Evolutionary conservation across 2,113 vertebrate genomes (phyloP).

Genomic region (Triplophysa rosa): DNA sequence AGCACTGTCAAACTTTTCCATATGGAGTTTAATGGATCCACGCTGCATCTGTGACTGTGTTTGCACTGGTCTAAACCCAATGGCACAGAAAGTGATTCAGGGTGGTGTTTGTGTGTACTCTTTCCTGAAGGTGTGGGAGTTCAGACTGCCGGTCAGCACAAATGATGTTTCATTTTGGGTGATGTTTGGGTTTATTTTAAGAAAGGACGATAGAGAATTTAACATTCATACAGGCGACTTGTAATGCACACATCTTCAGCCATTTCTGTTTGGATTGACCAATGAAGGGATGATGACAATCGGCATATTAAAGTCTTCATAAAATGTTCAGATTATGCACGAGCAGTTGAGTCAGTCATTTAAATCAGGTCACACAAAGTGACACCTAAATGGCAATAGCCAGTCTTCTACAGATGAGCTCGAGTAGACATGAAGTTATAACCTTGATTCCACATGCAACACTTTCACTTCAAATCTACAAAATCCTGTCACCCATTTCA

Average conservation of each 20-base stretch:
- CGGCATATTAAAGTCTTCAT: background rate
- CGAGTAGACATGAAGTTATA: background rate
- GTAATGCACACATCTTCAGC: too few species aligned
- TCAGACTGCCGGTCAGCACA: conserved; percentile 9
- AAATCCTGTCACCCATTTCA: background rate
- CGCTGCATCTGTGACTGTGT: conserved; percentile 17
- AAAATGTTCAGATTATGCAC: background rate
- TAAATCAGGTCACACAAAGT: background rate
- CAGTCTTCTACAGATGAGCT: background rate
- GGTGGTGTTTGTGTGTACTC: background rate
- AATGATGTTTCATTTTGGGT: background rate
- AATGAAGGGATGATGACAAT: too few species aligned
- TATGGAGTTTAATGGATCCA: conserved; percentile 1
- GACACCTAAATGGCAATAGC: background rate
- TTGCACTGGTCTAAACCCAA: conserved; percentile 28
- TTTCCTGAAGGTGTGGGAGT: conserved; percentile 33
- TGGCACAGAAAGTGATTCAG: conserved; percentile 23
- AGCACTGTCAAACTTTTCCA: background rate
- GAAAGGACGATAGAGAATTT: background rate
- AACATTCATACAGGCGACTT: background rate
- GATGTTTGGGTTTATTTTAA: background rate
- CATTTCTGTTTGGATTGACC: too few species aligned
- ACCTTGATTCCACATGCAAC: background rate
- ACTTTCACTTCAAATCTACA: background rate
- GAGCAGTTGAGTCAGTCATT: background rate